These are phyloP conservation scores for Sebastes schlegelii DNA, from an alignment of 2,113 vertebrate genomes.

Conservation along the genomic window DNA sequence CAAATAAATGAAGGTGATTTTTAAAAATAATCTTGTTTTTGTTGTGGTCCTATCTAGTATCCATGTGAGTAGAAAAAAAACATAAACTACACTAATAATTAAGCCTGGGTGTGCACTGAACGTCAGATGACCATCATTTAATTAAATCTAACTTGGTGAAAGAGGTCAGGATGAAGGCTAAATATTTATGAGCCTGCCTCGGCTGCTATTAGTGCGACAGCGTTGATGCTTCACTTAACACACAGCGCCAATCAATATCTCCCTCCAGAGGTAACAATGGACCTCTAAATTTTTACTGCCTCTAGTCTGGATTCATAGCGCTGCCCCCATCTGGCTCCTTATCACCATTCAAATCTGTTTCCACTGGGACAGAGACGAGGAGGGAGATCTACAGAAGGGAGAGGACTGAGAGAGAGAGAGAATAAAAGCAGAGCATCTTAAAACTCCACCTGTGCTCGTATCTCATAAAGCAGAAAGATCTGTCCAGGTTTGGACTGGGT, in stretches of 20 bases:
- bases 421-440: constrained; percentile 8
- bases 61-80: too few relatives aligned
- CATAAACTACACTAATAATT: neutral
- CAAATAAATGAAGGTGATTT: neutral
- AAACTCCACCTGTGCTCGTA: constrained; percentile 16
- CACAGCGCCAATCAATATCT: constrained; percentile 51
- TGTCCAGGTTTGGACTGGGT: constrained; percentile 6
- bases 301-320: constrained; percentile 57
- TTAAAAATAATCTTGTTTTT: neutral
- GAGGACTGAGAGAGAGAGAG: neutral
- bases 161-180: constrained; percentile 16
- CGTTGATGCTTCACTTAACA: constrained; percentile 59
- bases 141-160: constrained; percentile 9
- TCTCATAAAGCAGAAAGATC: constrained; percentile 36
- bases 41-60: neutral
- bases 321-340: constrained; percentile 67
- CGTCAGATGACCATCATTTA: constrained; percentile 11
- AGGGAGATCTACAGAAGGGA: constrained; percentile 4
- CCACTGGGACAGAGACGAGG: constrained; percentile 38
- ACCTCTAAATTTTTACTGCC: constrained; percentile 59
- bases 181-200: constrained; percentile 33
- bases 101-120: neutral
- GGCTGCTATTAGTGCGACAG: constrained; percentile 46
- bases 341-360: constrained; percentile 64
- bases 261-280: constrained; percentile 54